A percentile compares a stretch with the other conserved stretches of the same genome.
phyloP scores from a whole-genome alignment of 2,888 invertebrate genomes.

The Microctonus aethiopoides region DNA sequence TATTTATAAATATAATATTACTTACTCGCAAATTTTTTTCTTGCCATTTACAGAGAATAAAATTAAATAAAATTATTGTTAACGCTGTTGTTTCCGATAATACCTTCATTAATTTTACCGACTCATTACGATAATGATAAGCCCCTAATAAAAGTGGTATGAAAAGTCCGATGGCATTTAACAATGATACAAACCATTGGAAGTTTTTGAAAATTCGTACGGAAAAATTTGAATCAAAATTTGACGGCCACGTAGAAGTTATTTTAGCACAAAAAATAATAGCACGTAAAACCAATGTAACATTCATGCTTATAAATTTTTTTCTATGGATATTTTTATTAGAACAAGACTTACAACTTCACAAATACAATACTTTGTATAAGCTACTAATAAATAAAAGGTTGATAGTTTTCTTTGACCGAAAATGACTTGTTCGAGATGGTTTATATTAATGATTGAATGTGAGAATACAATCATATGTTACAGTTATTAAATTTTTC shows the following conservation, averaged over 20 bases:
- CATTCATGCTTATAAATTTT: neutral
- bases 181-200: constrained; percentile 43
- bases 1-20: neutral
- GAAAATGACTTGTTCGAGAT: neutral
- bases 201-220: constrained; percentile 39
- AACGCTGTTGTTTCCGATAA: constrained; percentile 52
- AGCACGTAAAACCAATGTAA: neutral
- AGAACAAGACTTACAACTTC: no score
- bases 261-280: constrained; percentile 42
- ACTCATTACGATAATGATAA: constrained; percentile 44
- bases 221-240: constrained; percentile 21
- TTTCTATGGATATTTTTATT: neutral
- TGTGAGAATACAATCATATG: neutral
- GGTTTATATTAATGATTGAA: neutral
- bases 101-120: constrained; percentile 46
- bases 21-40: constrained; percentile 47
- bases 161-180: constrained; percentile 42
- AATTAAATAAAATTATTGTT: constrained; percentile 48
- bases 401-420: neutral
- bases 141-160: constrained; percentile 46
- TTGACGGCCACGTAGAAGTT: constrained; percentile 49
- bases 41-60: constrained; percentile 48
- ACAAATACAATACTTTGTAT: no score
- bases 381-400: no score
- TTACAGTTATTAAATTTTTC: neutral